Conservation (phyloP, 2,113 vertebrate species). For the Semnornis frantzii region DNA sequence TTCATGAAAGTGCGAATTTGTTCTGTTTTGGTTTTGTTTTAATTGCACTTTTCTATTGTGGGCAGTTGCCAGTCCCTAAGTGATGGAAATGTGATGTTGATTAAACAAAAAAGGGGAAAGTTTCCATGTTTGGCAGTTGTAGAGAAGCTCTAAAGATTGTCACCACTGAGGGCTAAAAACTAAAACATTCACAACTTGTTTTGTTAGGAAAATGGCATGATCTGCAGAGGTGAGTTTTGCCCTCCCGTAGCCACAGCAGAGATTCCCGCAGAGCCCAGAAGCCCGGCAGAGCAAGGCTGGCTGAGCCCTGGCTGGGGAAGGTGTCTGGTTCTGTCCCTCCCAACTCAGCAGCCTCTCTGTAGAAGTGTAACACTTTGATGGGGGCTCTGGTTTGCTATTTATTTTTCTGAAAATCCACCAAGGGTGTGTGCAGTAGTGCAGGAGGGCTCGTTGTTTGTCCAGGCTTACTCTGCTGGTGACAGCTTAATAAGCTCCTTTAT, state of each 20-base stretch:
- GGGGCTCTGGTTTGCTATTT: not conserved
- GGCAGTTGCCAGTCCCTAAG: not conserved
- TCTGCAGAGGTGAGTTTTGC: not conserved
- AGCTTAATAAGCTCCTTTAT: conserved; percentile 71
- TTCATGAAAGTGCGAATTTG: not conserved
- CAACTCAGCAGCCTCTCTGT: not conserved
- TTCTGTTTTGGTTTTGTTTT: not conserved
- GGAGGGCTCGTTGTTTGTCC: conserved; percentile 15
- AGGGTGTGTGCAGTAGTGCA: not conserved
- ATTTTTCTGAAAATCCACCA: not conserved
- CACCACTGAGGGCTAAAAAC: not conserved
- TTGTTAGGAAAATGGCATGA: not conserved
- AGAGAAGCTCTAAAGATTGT: not conserved
- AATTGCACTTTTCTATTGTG: not conserved
- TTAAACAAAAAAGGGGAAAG: not conserved
- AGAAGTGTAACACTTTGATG: not conserved
- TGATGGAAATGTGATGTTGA: not conserved
- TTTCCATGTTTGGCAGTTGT: not conserved
- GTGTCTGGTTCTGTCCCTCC: not conserved
- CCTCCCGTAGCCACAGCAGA: accelerated
- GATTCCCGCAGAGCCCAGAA: accelerated
- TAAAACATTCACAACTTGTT: not conserved
- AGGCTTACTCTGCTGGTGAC: conserved; percentile 58
- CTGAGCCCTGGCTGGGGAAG: not conserved
- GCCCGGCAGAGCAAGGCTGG: not conserved